These are phyloP conservation scores for Parauchenoglanis punctatus DNA, from an alignment of 2,797 vertebrate species.

Conservation along the genomic window DNA sequence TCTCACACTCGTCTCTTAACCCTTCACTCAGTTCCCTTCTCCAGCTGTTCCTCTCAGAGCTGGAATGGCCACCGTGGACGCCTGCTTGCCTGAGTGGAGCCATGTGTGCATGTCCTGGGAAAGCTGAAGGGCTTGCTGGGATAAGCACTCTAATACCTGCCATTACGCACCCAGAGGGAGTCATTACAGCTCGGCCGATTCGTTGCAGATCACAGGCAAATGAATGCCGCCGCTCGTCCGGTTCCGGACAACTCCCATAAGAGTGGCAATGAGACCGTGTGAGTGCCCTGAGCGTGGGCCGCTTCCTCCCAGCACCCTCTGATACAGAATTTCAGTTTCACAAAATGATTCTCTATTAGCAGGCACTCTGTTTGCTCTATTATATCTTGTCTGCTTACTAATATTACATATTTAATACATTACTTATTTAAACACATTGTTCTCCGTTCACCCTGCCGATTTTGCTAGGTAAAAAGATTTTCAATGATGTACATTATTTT, in stretches of 20 bases:
- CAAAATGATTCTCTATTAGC: not conserved
- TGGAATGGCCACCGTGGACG: slow-evolving; percentile 46
- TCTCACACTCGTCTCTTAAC: slow-evolving; percentile 36
- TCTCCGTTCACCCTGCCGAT: not conserved
- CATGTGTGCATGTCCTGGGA: slow-evolving; percentile 55
- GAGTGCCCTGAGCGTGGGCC: slow-evolving; percentile 28
- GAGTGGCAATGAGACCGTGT: slow-evolving; percentile 41
- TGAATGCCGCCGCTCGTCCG: slow-evolving; percentile 61
- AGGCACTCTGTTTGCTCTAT: too few relatives aligned
- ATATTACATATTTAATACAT: too few relatives aligned
- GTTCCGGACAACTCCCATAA: slow-evolving; percentile 58
- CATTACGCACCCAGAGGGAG: slow-evolving; percentile 62
- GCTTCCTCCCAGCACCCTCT: slow-evolving; percentile 16
- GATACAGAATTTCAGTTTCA: not conserved
- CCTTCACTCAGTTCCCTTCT: slow-evolving; percentile 32
- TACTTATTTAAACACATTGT: not conserved
- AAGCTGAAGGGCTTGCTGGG: slow-evolving; percentile 55
- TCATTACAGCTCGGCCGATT: slow-evolving; percentile 60
- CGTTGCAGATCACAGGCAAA: slow-evolving; percentile 63
- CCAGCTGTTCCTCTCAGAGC: slow-evolving; percentile 49
- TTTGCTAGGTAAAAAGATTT: not conserved
- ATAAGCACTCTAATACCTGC: slow-evolving; percentile 64
- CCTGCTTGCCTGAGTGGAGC: slow-evolving; percentile 54
- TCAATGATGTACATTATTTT: not conserved
- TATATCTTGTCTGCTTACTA: not conserved